phyloP scores from a whole-genome alignment of 1,140 invertebrate genomes.

The Oncopeltus fasciatus region DNA sequence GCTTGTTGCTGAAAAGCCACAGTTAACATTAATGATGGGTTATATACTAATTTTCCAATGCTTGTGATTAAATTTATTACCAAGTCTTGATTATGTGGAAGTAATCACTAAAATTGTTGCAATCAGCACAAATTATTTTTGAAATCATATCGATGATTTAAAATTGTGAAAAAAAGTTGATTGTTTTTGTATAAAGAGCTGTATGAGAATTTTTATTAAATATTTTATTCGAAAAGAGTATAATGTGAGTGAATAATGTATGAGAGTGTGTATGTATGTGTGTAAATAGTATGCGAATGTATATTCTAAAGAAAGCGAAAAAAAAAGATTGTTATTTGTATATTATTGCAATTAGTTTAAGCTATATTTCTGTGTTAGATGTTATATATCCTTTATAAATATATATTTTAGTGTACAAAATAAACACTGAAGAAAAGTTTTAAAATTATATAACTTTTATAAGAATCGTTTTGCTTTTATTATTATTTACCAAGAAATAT shows the following conservation, averaged over 20 bases:
- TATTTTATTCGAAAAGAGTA: background rate
- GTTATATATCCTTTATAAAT: slow-evolving; percentile 6
- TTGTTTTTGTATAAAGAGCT: background rate
- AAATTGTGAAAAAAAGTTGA: background rate
- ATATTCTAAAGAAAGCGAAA: too few relatives aligned
- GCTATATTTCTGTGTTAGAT: slow-evolving; percentile 2
- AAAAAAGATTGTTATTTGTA: slow-evolving; percentile 1
- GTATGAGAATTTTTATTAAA: too few relatives aligned
- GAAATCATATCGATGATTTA: slow-evolving; percentile 5
- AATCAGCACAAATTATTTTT: background rate
- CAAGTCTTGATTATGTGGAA: slow-evolving; percentile 2
- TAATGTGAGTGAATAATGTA: too few relatives aligned
- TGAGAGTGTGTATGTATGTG: too few relatives aligned
- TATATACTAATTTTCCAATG: background rate
- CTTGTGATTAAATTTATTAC: background rate
- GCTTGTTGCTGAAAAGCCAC: too few relatives aligned
- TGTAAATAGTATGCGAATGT: too few relatives aligned
- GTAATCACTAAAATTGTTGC: slow-evolving; percentile 5
- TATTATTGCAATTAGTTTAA: slow-evolving; percentile 2
- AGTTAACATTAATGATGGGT: background rate
- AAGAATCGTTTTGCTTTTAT: too few relatives aligned
- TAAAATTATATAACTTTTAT: too few relatives aligned
- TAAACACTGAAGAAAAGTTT: too few relatives aligned
- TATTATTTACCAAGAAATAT: background rate
- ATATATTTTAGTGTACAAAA: too few relatives aligned